A percentile compares a stretch with the other conserved stretches of the same genome.
Evolutionary conservation across 2,113 vertebrate genomes (phyloP).

Genomic region (Hassar affinis): DNA sequence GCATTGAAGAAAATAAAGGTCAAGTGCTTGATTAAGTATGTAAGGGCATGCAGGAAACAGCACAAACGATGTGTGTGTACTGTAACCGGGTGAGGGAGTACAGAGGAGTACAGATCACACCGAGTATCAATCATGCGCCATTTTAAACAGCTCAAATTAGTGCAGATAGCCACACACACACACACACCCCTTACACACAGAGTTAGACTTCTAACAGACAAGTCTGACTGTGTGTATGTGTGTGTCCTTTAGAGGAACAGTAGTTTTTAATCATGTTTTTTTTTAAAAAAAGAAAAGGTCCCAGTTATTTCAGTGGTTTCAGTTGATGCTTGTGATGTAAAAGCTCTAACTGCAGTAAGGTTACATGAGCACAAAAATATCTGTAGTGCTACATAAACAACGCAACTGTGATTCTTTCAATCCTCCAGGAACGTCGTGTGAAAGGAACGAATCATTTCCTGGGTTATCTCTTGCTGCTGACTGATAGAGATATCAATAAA

Average conservation of each 20-base stretch:
- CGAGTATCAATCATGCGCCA: background rate
- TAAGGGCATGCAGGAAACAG: conserved; percentile 16
- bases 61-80: conserved; percentile 2
- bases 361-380: conserved; percentile 36
- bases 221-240: background rate
- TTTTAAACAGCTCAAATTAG: no score
- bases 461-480: conserved; percentile 19
- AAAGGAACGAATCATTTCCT: background rate
- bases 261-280: background rate
- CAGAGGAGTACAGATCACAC: background rate
- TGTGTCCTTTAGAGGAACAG: background rate
- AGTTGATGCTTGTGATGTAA: conserved; percentile 27
- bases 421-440: conserved; percentile 8
- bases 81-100: background rate
- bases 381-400: conserved; percentile 4
- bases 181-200: no score
- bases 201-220: background rate
- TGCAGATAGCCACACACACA: no score
- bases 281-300: no score
- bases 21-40: background rate
- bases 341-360: conserved; percentile 3
- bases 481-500: conserved; percentile 3
- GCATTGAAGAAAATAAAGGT: background rate
- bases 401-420: conserved; percentile 36
- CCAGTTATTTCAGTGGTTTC: background rate